These are phyloP conservation scores for Sander vitreus DNA, from an alignment of 2,113 vertebrate species.

Conservation along the genomic window DNA sequence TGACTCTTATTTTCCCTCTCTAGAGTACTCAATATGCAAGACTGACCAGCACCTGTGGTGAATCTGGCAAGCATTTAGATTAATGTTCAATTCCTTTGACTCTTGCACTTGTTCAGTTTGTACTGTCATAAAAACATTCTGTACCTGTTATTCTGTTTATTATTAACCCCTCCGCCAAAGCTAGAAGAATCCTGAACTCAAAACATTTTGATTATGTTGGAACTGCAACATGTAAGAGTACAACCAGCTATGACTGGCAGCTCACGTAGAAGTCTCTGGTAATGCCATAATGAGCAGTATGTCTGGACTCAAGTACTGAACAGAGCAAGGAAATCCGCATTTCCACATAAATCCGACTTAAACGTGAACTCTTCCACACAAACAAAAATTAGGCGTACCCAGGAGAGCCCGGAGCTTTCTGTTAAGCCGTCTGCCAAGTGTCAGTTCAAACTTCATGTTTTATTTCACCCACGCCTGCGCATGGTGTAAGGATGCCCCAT, in stretches of 20 bases:
- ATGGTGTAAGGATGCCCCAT: constrained; percentile 76
- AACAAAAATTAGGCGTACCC: constrained; percentile 2
- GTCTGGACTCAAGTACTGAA: constrained; percentile 60
- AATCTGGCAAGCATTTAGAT: constrained; percentile 1
- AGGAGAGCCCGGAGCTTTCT: not conserved
- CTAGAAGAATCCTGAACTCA: not conserved
- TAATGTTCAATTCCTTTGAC: not conserved
- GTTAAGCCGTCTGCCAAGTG: not conserved
- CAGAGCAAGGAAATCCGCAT: constrained; percentile 36
- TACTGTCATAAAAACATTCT: constrained; percentile 3
- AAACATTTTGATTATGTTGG: constrained; percentile 46
- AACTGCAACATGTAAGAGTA: constrained; percentile 17
- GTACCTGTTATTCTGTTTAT: not conserved
- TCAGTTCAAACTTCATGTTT: constrained; percentile 16
- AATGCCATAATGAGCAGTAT: constrained; percentile 46
- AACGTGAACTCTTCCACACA: constrained; percentile 3
- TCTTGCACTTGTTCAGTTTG: not conserved
- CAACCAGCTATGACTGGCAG: constrained; percentile 29
- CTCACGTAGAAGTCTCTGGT: constrained; percentile 21
- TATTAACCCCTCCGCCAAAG: not conserved
- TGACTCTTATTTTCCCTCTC: not conserved
- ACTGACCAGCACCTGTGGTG: not conserved
- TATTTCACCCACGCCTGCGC: constrained; percentile 50
- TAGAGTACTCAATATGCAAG: constrained; percentile 15
- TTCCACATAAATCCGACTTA: constrained; percentile 20